phyloP scores from a whole-genome alignment of 2,113 vertebrate genomes.

The Damaliscus lunatus region DNA sequence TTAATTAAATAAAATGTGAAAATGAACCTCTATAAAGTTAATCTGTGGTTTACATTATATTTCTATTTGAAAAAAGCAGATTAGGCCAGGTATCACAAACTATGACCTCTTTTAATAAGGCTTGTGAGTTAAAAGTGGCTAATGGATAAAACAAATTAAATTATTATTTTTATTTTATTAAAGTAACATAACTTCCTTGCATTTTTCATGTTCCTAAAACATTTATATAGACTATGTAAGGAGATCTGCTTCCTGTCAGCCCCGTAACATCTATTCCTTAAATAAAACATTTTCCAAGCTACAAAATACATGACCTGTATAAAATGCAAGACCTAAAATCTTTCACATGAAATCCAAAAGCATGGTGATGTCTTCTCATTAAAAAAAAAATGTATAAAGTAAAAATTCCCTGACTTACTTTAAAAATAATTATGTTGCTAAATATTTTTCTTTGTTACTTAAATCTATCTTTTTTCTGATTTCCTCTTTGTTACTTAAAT shows the following conservation, averaged over 20 bases:
- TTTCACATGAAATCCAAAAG: neutral
- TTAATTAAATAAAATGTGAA: neutral
- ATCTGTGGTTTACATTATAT: neutral
- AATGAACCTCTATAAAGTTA: neutral
- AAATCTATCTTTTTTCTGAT: neutral
- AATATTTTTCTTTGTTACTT: neutral
- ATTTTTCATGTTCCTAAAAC: neutral
- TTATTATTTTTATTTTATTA: neutral
- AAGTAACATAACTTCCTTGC: neutral
- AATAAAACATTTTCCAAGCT: neutral
- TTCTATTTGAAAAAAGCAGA: neutral
- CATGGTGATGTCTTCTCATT: neutral
- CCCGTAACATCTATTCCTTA: neutral
- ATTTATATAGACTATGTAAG: neutral
- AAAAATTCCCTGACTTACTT: neutral
- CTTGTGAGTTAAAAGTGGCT: neutral
- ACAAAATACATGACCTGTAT: neutral
- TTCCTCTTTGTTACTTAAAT: neutral
- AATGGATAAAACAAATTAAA: neutral
- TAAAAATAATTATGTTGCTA: neutral
- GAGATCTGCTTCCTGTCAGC: rapidly evolving
- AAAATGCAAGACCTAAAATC: neutral
- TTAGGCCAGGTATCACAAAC: neutral
- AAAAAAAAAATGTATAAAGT: neutral
- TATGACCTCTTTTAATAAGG: neutral